Percentiles rank a stretch among this genome's conserved stretches.
Conservation (phyloP, 2,797 vertebrate genomes). For the Ctenopoma multispine region DNA sequence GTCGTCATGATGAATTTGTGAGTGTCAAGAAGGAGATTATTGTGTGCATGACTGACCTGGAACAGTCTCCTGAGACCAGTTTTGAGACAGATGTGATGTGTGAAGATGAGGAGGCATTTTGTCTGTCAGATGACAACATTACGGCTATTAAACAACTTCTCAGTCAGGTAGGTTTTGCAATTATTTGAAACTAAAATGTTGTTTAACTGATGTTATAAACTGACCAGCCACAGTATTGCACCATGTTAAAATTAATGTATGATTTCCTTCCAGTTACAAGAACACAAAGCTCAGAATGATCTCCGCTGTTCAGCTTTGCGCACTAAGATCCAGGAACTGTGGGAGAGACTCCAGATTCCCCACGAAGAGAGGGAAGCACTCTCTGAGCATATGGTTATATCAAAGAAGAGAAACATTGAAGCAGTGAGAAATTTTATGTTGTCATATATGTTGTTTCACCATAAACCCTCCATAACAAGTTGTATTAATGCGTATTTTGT, state of each 20-base stretch:
- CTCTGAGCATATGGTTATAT: constrained; percentile 80
- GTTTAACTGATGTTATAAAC: not conserved
- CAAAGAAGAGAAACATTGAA: constrained; percentile 83
- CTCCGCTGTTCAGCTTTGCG: constrained; percentile 81
- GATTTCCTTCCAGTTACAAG: constrained; percentile 84
- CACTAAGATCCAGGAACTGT: constrained; percentile 85
- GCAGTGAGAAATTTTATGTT: constrained; percentile 85
- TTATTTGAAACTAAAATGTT: not conserved
- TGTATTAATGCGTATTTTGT: constrained; percentile 2
- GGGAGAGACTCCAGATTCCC: constrained; percentile 89
- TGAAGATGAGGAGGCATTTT: constrained; percentile 92
- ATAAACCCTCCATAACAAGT: not conserved
- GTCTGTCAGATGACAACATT: constrained; percentile 91
- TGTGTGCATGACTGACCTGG: constrained; percentile 90
- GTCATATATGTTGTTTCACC: not conserved
- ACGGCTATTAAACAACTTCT: constrained; percentile 87
- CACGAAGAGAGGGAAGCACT: constrained; percentile 85
- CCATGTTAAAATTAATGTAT: not conserved
- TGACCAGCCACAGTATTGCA: no score
- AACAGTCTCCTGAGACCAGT: constrained; percentile 89
- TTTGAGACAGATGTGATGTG: constrained; percentile 92
- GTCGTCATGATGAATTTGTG: constrained; percentile 87
- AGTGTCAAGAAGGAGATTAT: constrained; percentile 86
- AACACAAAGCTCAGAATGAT: constrained; percentile 84
- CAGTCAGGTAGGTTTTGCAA: constrained; percentile 83